Conservation (phyloP, 2,113 vertebrate genomes). For the Cynoglossus semilaevis region DNA sequence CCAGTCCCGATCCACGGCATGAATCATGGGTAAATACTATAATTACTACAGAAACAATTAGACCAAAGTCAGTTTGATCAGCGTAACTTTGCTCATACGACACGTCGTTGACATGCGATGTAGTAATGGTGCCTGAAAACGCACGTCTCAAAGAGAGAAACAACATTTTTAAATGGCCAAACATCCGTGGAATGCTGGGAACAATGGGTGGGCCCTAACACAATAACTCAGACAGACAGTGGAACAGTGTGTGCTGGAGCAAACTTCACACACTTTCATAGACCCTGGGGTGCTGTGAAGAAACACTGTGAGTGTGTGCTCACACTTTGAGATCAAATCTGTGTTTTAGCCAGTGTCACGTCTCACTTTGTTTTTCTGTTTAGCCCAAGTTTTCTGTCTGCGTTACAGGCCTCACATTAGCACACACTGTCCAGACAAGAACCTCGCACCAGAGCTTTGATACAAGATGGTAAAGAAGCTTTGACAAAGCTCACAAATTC, state of each 20-base stretch:
- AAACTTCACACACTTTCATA: slow-evolving; percentile 15
- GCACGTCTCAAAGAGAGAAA: slow-evolving; percentile 2
- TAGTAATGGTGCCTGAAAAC: background rate
- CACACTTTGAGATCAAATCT: background rate
- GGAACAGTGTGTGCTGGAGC: slow-evolving; percentile 41
- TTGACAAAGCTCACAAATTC: background rate
- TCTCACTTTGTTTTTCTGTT: slow-evolving; percentile 9
- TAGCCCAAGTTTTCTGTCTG: slow-evolving; percentile 4
- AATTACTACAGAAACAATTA: slow-evolving; percentile 14
- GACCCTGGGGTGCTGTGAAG: slow-evolving; percentile 28
- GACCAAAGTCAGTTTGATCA: slow-evolving; percentile 1
- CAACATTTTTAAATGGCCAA: slow-evolving; percentile 21
- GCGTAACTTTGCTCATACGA: slow-evolving; percentile 3
- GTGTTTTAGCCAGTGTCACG: background rate
- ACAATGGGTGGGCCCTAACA: slow-evolving; percentile 36
- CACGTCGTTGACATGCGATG: background rate
- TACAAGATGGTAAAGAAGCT: too few relatives aligned
- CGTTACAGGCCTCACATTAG: background rate
- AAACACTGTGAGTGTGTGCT: background rate
- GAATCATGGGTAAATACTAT: slow-evolving; percentile 36
- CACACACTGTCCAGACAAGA: too few relatives aligned
- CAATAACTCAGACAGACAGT: slow-evolving; percentile 21
- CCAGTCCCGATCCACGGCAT: slow-evolving; percentile 5
- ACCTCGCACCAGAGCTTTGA: too few relatives aligned
- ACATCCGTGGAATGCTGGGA: slow-evolving; percentile 45